Evolutionary conservation across 2,888 invertebrate genomes (phyloP).

Genomic region (Drosophila flavopinicola): DNA sequence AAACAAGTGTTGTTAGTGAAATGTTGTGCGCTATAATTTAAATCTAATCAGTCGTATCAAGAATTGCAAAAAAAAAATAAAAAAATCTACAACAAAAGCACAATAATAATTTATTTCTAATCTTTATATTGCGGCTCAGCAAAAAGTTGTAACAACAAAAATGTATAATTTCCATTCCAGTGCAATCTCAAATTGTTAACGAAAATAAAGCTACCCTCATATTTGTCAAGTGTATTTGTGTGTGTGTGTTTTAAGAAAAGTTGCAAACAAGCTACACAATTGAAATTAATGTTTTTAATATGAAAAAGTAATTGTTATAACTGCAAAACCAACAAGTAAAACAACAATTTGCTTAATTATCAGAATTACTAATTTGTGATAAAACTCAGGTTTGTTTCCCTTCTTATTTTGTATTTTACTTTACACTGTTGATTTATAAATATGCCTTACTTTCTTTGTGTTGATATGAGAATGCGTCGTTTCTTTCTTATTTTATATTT

Average conservation of each 20-base stretch:
- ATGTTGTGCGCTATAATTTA: slow-evolving; percentile 46
- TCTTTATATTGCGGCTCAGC: slow-evolving; percentile 43
- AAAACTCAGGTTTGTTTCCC: slow-evolving; percentile 51
- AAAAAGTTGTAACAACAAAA: slow-evolving; percentile 33
- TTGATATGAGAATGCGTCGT: slow-evolving; percentile 64
- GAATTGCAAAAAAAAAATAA: slow-evolving; percentile 34
- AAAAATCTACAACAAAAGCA: slow-evolving; percentile 29
- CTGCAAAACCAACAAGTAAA: slow-evolving; percentile 22
- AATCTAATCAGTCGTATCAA: slow-evolving; percentile 66
- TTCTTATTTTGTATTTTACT: slow-evolving; percentile 9
- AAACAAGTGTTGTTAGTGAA: slow-evolving; percentile 33
- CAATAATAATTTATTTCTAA: slow-evolving; percentile 59
- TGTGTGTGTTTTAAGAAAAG: slow-evolving; percentile 15
- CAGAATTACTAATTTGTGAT: slow-evolving; percentile 49
- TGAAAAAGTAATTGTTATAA: slow-evolving; percentile 36
- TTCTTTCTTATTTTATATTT: slow-evolving; percentile 16
- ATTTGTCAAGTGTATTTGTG: slow-evolving; percentile 16
- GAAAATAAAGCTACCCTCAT: slow-evolving; percentile 13
- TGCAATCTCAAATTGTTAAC: slow-evolving; percentile 53
- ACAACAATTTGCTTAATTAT: slow-evolving; percentile 20
- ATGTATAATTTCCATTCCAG: slow-evolving; percentile 41
- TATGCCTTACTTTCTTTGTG: slow-evolving; percentile 62
- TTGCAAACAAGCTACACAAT: slow-evolving; percentile 29
- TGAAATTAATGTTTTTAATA: slow-evolving; percentile 35
- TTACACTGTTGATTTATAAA: slow-evolving; percentile 13